Evolutionary conservation across 2,113 vertebrate species (phyloP).

Genomic region (Sturnira hondurensis): DNA sequence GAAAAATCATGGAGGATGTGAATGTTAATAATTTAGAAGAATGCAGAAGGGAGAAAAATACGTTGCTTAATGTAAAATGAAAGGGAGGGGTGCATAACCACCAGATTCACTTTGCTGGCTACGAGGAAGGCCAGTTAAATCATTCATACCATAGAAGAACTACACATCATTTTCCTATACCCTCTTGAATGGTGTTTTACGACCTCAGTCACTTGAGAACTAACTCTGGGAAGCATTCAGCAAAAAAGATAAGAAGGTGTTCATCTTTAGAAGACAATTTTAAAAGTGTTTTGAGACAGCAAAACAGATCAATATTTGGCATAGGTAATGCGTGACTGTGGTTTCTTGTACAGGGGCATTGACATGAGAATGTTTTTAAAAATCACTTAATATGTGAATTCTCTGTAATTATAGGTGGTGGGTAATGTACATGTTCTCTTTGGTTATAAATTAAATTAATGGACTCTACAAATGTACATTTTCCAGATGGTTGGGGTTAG

Average conservation of each 20-base stretch:
- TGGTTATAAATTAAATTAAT: conserved; percentile 18
- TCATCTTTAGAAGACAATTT: neutral
- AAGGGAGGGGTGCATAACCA: neutral
- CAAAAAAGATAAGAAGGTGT: neutral
- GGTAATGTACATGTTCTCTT: neutral
- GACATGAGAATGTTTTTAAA: neutral
- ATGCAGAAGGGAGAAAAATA: conserved; percentile 32
- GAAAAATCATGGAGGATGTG: conserved; percentile 37
- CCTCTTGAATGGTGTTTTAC: neutral
- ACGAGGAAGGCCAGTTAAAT: conserved; percentile 4
- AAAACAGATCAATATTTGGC: neutral
- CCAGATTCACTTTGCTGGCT: neutral
- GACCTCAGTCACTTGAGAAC: neutral
- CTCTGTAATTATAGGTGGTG: neutral
- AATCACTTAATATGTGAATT: neutral
- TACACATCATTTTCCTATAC: neutral
- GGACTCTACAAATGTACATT: neutral
- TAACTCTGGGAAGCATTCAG: neutral
- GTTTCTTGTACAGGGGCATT: neutral
- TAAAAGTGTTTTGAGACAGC: neutral
- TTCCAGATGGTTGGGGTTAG: neutral
- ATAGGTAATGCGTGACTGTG: neutral
- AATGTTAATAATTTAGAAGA: conserved; percentile 43
- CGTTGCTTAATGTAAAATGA: conserved; percentile 44
- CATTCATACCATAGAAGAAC: neutral